phyloP scores from a whole-genome alignment of 2,797 vertebrate genomes.

The Champsocephalus esox region DNA sequence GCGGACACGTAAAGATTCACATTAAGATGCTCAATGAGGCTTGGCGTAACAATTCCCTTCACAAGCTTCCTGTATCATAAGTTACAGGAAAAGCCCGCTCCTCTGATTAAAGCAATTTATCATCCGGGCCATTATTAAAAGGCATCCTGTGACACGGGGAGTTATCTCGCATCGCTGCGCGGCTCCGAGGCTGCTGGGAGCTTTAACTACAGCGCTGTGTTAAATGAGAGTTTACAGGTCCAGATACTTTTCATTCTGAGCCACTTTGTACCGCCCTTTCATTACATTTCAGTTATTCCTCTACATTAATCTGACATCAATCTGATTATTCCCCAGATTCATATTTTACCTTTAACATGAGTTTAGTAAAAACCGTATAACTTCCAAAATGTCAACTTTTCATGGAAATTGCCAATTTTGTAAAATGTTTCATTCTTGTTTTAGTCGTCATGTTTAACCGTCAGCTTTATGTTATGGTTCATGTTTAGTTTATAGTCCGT shows the following conservation, averaged over 20 bases:
- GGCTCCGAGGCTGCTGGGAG: conserved; percentile 39
- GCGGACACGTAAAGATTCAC: conserved; percentile 88
- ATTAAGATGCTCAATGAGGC: conserved; percentile 91
- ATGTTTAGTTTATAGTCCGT: too few relatives aligned
- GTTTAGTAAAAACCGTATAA: too few relatives aligned
- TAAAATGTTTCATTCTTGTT: too few relatives aligned
- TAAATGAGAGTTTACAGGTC: not conserved
- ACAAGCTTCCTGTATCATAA: conserved; percentile 88
- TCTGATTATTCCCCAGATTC: not conserved
- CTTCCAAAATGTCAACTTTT: too few relatives aligned
- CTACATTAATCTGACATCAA: not conserved
- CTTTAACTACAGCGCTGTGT: not conserved
- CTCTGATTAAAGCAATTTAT: conserved; percentile 90
- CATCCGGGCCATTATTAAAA: conserved; percentile 80
- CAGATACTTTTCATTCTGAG: not conserved
- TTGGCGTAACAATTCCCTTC: conserved; percentile 87
- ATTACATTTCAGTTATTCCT: not conserved
- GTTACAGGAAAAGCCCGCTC: conserved; percentile 81
- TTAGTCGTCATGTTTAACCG: too few relatives aligned
- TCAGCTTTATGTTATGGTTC: too few relatives aligned
- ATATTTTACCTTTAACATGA: not conserved
- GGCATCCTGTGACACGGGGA: conserved; percentile 63
- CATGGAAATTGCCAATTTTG: too few relatives aligned
- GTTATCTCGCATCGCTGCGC: conserved; percentile 61
- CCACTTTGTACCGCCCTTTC: not conserved